Base-by-base conservation (phyloP, 1,140 invertebrate species). In the Belonocnema kinseyi region DNA sequence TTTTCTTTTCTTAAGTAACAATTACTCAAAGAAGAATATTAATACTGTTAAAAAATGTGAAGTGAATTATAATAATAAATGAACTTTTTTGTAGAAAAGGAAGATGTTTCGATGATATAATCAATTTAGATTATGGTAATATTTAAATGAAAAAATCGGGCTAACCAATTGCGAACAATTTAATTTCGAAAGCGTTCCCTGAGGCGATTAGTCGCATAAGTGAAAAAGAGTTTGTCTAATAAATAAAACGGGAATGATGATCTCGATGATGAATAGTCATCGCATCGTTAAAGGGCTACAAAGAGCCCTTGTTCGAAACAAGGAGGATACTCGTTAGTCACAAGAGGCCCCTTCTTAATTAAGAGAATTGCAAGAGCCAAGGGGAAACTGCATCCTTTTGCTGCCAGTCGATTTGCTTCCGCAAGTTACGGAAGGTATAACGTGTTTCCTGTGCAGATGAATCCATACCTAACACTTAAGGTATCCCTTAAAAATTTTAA, bases 301-400 rank as follows among this genome's bases (percentile, higher is more conserved):
- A 54, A 54, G 53, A 54, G 53, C 53, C 53, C 53, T 54, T 54
- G 53, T 54, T 19, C n/a, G 53, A 54, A 54, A 17, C 53, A 54
- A 54, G 53, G 17, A 54, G 53, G 53, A 54, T 54, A 54, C 53
- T 54, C 53, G 53, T 54, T 54, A 54, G 53, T 54, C 53, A 54
- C 17, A 54, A 54, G n/a, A 54, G 53, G 53, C 17, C 53, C 53
- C 53, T 54, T 54, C 53, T 54, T 54, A 54, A 54, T 54, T 54
- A 54, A 54, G 53, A 54, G 53, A 54, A 54, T 54, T 54, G 53
- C 53, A 54, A 54, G 17, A 54, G 53, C 53, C 53, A n/a, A 54
- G 53, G 53, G 53, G 53, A 54, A 54, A 54, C 53, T 54, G 53
- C 53, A 54, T 54, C 53, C 17, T 54, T 54, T 1, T n/a, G n/a